Conservation (phyloP, 92 coral and sea anemone species). For the Anthopleura xanthogrammica region DNA sequence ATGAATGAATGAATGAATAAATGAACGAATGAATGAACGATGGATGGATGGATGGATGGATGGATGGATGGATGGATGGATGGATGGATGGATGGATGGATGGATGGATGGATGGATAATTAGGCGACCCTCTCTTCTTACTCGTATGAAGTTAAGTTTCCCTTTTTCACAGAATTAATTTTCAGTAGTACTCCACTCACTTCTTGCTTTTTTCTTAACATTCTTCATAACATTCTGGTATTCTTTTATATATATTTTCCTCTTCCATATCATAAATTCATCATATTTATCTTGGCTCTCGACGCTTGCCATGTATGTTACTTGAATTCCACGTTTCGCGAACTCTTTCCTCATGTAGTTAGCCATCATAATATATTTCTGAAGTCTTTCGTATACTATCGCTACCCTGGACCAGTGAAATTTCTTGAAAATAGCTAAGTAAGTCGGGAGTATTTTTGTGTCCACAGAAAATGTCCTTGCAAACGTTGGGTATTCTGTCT, state of each 20-base stretch:
- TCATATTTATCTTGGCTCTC: conserved; percentile 37
- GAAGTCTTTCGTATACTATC: conserved; percentile 72
- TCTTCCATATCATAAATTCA: not conserved
- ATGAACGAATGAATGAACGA: too few relatives aligned
- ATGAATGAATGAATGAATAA: too few relatives aligned
- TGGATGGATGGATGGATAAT: too few relatives aligned
- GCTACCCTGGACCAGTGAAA: conserved; percentile 86
- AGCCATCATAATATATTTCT: conserved; percentile 68
- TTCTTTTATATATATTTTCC: not conserved
- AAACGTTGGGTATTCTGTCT: conserved; percentile 81
- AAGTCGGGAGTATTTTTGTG: conserved; percentile 68
- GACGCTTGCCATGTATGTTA: conserved; percentile 52
- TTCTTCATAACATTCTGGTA: conserved; percentile 54
- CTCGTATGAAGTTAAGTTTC: too few relatives aligned
- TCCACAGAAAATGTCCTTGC: conserved; percentile 82
- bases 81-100: too few relatives aligned
- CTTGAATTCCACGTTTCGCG: conserved; percentile 52
- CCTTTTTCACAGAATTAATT: too few relatives aligned
- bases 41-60: too few relatives aligned
- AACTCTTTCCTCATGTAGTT: conserved; percentile 64
- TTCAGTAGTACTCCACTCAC: conserved; percentile 35
- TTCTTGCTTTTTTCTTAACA: conserved; percentile 75
- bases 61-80: too few relatives aligned
- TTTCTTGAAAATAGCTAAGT: conserved; percentile 61
- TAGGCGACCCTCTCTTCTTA: too few relatives aligned